A percentile compares a stretch with the other conserved stretches of the same genome.
Evolutionary conservation across 2,797 vertebrate genomes (phyloP).

Genomic region (Crypturellus tataupa): DNA sequence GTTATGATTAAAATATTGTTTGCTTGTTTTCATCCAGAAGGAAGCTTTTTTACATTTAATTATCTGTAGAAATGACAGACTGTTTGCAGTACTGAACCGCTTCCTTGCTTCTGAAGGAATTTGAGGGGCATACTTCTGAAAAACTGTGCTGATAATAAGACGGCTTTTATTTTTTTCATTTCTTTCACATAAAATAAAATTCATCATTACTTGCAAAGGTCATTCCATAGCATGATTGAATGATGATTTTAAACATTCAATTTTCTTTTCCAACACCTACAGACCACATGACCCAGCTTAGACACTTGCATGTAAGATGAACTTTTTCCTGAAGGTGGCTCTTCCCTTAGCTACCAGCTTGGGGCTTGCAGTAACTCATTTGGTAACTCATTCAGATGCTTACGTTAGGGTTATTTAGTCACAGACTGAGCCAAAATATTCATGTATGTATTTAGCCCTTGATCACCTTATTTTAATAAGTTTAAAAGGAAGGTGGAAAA

Average conservation of each 20-base stretch:
- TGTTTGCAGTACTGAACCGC: not conserved
- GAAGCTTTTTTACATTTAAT: not conserved
- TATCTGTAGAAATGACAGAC: not conserved
- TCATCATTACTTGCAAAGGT: not conserved
- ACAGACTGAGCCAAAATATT: not conserved
- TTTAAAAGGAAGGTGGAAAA: not conserved
- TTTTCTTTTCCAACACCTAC: not conserved
- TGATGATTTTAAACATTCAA: not conserved
- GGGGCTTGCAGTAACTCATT: not conserved
- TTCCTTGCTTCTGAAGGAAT: not conserved
- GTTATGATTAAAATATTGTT: not conserved
- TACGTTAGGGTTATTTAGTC: not conserved
- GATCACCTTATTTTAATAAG: not conserved
- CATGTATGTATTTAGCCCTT: not conserved
- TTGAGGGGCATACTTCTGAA: not conserved
- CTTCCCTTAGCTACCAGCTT: not conserved
- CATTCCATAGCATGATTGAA: not conserved
- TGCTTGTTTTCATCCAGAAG: not conserved
- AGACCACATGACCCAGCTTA: not conserved
- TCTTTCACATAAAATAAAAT: not conserved
- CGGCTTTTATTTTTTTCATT: too few relatives aligned
- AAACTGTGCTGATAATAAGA: not conserved
- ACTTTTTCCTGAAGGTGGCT: not conserved
- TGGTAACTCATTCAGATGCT: not conserved
- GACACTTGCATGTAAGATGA: not conserved